Base-by-base conservation (phyloP, 2,888 invertebrate species). In the Conops quadrifasciatus region DNA sequence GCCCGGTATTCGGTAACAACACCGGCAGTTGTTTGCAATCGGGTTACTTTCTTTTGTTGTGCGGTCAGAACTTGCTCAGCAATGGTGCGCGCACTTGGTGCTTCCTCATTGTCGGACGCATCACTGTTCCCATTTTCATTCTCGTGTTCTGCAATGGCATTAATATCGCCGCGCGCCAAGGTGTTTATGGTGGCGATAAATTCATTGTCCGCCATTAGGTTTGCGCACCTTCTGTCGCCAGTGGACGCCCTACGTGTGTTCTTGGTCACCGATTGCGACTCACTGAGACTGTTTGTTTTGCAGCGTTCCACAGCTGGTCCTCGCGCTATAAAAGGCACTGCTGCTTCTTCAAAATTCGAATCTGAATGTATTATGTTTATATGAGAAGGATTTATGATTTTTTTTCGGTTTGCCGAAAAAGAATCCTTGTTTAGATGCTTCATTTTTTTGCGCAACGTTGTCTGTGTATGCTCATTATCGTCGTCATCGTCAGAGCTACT, bases 391-490 rank as follows among this genome's bases (percentile, higher is more conserved):
- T 36, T 36, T 36, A 9, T 7, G 36, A 36, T 36, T 36, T 36
- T 36, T 9, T 36, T 36, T 36, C 9, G 36, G 36, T 36, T 80
- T 82, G 53, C 79, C 82, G 70, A 80, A 80, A 0, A 84, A 84
- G 11, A 78, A 77, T n/a, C 83, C 74, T 86, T 86, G 7, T 80
- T 80, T 4, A 85, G 74, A 4, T 81, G 80, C 70, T 86, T 85
- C 0, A 80, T 80, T 72, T 82, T 83, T 68, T 75, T 74, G 5
- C 67, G 49, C 1, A 64, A 60, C 5, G 28, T 11, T 15, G 28
- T 26, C 72, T 0, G 53, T 62, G 4, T 1, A n/a, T 73, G 78
- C 0, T 74, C 74, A 51, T 75, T 74, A 16, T 75, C 72, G 63
- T 80, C 79, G 1, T 53, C 72, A 45, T 80, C 79, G 21, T 75